These are phyloP conservation scores for Ochlodes sylvanus DNA, from an alignment of 2,888 invertebrate genomes.

Conservation along the genomic window DNA sequence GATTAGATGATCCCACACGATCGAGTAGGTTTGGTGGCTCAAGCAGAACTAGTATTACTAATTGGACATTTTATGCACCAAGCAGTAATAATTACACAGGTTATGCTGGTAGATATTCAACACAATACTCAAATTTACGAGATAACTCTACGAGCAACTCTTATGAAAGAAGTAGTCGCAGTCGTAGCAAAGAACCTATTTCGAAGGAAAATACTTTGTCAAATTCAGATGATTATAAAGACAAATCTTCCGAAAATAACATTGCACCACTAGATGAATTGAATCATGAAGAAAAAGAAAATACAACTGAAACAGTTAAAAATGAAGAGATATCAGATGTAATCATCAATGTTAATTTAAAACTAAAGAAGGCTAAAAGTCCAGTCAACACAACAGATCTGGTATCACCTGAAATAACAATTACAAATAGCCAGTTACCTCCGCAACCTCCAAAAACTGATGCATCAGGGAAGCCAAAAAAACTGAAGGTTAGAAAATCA, in stretches of 20 bases:
- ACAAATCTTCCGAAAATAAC: constrained; percentile 46
- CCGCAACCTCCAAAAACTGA: constrained; percentile 81
- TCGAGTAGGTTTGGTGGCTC: constrained; percentile 86
- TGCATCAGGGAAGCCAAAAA: constrained; percentile 63
- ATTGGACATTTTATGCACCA: constrained; percentile 87
- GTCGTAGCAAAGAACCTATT: constrained; percentile 69
- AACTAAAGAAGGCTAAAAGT: constrained; percentile 71
- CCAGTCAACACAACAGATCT: constrained; percentile 58
- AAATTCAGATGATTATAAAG: constrained; percentile 54
- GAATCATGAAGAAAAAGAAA: constrained; percentile 57
- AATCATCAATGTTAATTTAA: constrained; percentile 77
- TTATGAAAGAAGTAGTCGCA: constrained; percentile 69
- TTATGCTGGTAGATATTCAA: constrained; percentile 79
- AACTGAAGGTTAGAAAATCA: constrained; percentile 70
- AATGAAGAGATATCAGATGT: constrained; percentile 74
- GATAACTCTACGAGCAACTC: constrained; percentile 60
- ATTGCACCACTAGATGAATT: constrained; percentile 46
- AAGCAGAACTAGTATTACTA: constrained; percentile 85
- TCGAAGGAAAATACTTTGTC: constrained; percentile 56
- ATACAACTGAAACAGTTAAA: constrained; percentile 69
- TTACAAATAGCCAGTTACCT: constrained; percentile 76
- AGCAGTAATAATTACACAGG: constrained; percentile 70
- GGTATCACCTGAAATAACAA: constrained; percentile 72
- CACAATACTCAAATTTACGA: constrained; percentile 71
- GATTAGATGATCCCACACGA: constrained; percentile 88